Percentiles rank a stretch among this genome's conserved stretches.
Conservation (phyloP, 1,140 invertebrate genomes). For the Glossosoma conforme region DNA sequence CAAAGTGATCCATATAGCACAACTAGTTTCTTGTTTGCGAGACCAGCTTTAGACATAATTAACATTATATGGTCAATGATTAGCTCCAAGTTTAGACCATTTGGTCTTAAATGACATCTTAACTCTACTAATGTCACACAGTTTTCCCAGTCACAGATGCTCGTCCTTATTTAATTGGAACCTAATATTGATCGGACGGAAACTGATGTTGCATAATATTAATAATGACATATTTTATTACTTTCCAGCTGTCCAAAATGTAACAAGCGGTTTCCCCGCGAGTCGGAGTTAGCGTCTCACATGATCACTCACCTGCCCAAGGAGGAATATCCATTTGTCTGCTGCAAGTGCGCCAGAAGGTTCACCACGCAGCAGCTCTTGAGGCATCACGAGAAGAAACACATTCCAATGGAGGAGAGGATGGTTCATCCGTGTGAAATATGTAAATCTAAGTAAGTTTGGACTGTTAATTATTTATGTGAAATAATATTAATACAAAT, state of each 20-base stretch:
- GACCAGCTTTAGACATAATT: too few relatives aligned
- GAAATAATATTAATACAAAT: conserved; percentile 3
- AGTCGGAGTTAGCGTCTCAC: conserved; percentile 25
- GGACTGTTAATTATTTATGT: conserved; percentile 1
- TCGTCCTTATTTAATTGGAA: too few relatives aligned
- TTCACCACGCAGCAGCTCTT: conserved; percentile 40
- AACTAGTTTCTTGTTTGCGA: too few relatives aligned
- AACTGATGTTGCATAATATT: too few relatives aligned
- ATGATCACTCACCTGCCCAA: conserved; percentile 31
- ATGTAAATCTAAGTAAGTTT: conserved; percentile 34
- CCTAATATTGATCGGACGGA: too few relatives aligned
- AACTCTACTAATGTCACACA: too few relatives aligned
- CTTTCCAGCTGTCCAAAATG: conserved; percentile 26
- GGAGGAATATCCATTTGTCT: conserved; percentile 37
- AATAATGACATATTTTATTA: too few relatives aligned
- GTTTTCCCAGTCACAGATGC: too few relatives aligned
- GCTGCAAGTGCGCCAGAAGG: conserved; percentile 36
- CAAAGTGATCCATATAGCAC: too few relatives aligned
- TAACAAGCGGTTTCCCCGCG: conserved; percentile 25
- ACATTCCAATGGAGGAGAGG: conserved; percentile 40
- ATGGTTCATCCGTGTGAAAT: conserved; percentile 37
- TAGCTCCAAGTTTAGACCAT: too few relatives aligned
- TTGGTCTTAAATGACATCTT: too few relatives aligned
- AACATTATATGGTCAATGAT: too few relatives aligned
- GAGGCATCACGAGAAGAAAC: conserved; percentile 39